Evolutionary conservation across 2,888 invertebrate genomes (phyloP), one percentile per base, ranked within the genome.

Genomic region (Cetonia aurata): DNA sequence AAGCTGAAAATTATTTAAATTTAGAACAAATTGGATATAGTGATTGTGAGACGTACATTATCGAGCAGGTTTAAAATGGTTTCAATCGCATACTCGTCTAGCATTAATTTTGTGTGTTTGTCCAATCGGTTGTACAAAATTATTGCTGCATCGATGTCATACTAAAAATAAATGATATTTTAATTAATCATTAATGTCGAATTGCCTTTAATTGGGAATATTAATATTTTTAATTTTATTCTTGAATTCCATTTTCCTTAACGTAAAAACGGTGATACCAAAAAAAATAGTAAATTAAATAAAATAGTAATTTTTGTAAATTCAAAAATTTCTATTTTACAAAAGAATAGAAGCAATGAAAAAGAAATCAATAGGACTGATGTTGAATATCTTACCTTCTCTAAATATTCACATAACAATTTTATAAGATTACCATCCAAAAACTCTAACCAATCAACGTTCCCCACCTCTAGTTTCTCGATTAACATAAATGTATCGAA

Each of bases 371-470:
- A 6, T n/a, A n/a, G 13, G 44, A 17, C 6, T 17, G 10, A 10
- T 12, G 33, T n/a, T 19, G 17, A 44, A 60, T 33, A 3, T 76
- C 80, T 77, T 79, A 86, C 86, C 76, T 83, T 78, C 75, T 80
- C 78, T 50, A 87, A 77, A 72, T 80, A 79, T 12, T 74, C 78
- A 59, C 80, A 81, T 60, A 85, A 81, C 75, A 85, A 83, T 10
- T 83, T 77, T 50, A 86, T 78, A 31, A 86, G 80, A 78, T 86
- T 79, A 6, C 81, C 80, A 13, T 77, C 77, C 3, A 80, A 83
- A 80, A 87, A 87, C 73, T 78, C 75, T 6, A 79, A 76, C 87
- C 87, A 88, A 42, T 83, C 79, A 44, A 82, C 77, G 60, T 78
- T 76, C 52, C 79, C 75, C 9, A 79, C 70, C 50, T 75, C 56